Evolutionary conservation across 2,888 invertebrate species (phyloP).

Genomic region (Limenitis camilla): DNA sequence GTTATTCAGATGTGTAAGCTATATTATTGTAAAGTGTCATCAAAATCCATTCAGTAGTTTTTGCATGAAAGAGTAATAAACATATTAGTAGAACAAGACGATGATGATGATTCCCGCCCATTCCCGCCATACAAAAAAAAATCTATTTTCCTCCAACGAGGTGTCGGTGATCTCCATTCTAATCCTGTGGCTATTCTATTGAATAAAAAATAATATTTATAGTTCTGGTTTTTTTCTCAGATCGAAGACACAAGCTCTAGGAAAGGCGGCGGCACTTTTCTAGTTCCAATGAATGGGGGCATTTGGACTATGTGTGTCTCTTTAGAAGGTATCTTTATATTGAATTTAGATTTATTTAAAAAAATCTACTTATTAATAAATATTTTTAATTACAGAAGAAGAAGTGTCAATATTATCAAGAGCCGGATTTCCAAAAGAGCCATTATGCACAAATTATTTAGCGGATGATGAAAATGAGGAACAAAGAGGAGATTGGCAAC

Average conservation of each 20-base stretch:
- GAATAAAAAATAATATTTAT: background rate
- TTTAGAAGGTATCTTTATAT: slow-evolving; percentile 76
- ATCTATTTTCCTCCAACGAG: too few species aligned
- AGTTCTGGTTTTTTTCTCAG: slow-evolving; percentile 33
- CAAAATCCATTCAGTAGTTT: too few species aligned
- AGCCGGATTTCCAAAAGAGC: slow-evolving; percentile 79
- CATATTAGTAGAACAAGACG: too few species aligned
- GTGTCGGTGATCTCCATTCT: too few species aligned
- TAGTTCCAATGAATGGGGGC: slow-evolving; percentile 92
- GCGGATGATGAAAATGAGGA: slow-evolving; percentile 83
- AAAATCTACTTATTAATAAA: background rate
- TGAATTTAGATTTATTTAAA: background rate
- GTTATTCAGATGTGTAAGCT: too few species aligned
- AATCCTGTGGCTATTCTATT: too few species aligned
- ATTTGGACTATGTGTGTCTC: slow-evolving; percentile 92
- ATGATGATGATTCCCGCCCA: too few species aligned
- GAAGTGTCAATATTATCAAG: slow-evolving; percentile 79
- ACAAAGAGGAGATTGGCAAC: slow-evolving; percentile 86
- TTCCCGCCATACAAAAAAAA: too few species aligned
- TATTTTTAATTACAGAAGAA: slow-evolving; percentile 67
- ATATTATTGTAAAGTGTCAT: too few species aligned
- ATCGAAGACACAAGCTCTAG: slow-evolving; percentile 56
- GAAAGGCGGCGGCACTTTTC: slow-evolving; percentile 76
- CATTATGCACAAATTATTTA: slow-evolving; percentile 87
- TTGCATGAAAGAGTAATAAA: too few species aligned